Evolutionary conservation across 64 coral and sea anemone species (phyloP).

Genomic region (Montipora foliosa): DNA sequence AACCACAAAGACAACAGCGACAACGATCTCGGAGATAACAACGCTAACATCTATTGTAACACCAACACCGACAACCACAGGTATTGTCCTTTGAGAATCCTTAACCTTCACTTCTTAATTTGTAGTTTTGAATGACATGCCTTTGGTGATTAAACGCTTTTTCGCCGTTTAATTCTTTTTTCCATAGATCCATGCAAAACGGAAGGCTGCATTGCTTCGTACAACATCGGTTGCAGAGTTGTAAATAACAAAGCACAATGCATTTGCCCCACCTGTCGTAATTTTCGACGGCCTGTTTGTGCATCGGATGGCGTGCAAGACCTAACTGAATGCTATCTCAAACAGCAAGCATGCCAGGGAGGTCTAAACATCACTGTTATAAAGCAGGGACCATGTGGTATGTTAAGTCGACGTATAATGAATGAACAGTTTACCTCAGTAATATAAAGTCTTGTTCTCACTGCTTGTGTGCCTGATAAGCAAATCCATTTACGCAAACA

Average conservation of each 20-base stretch:
- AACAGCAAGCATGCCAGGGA: slow-evolving; percentile 15
- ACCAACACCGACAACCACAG: not conserved
- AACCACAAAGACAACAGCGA: not conserved
- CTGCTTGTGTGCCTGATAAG: too few species aligned
- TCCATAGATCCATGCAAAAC: slow-evolving; percentile 56
- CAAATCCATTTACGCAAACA: too few species aligned
- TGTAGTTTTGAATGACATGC: too few species aligned
- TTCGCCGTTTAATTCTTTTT: not conserved
- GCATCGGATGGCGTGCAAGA: slow-evolving; percentile 31
- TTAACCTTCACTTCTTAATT: not conserved
- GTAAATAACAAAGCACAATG: slow-evolving; percentile 15
- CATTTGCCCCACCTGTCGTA: slow-evolving; percentile 30
- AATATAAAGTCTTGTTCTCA: not conserved
- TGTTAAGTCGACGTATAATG: not conserved
- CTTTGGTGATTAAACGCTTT: not conserved
- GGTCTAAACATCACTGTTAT: not conserved
- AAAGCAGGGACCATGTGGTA: slow-evolving; percentile 23
- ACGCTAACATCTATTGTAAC: not conserved
- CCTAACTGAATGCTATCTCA: not conserved
- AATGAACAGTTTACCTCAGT: not conserved
- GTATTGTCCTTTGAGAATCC: not conserved
- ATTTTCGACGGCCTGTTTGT: slow-evolving; percentile 21
- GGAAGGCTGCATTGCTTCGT: slow-evolving; percentile 53
- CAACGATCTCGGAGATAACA: not conserved
- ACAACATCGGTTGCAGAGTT: slow-evolving; percentile 47